phyloP scores from a whole-genome alignment of 2,113 vertebrate genomes.

The Antechinus flavipes region DNA sequence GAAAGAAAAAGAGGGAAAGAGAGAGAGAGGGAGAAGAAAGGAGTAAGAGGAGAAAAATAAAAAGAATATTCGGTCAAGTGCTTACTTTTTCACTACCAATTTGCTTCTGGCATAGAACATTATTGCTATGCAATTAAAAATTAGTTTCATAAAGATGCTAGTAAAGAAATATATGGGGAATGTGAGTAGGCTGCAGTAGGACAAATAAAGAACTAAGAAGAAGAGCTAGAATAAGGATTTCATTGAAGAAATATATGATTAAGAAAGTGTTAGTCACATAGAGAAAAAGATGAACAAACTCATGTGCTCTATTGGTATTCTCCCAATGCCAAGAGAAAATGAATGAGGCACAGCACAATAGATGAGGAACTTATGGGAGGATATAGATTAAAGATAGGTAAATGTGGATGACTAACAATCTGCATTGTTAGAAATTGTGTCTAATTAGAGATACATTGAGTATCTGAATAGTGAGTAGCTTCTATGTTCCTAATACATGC shows the following conservation, averaged over 20 bases:
- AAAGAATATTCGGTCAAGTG: background rate
- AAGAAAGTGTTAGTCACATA: background rate
- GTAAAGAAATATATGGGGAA: background rate
- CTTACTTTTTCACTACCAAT: background rate
- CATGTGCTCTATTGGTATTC: background rate
- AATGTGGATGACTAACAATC: background rate
- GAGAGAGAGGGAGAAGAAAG: too few species aligned
- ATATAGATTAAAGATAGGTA: background rate
- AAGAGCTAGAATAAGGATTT: background rate
- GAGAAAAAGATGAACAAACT: background rate
- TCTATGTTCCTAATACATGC: background rate
- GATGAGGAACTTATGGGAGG: background rate
- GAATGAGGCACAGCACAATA: background rate
- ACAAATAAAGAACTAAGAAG: background rate
- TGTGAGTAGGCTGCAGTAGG: background rate
- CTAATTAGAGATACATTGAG: background rate
- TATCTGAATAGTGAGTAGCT: background rate
- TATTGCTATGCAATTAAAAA: background rate
- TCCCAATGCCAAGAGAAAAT: background rate
- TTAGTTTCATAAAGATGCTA: background rate
- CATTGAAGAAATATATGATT: background rate
- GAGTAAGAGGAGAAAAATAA: too few species aligned
- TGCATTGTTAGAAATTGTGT: background rate
- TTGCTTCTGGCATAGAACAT: background rate
- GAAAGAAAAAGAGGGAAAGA: too few species aligned